phyloP scores from a whole-genome alignment of 1,140 invertebrate species.

The Antheraea mylitta region DNA sequence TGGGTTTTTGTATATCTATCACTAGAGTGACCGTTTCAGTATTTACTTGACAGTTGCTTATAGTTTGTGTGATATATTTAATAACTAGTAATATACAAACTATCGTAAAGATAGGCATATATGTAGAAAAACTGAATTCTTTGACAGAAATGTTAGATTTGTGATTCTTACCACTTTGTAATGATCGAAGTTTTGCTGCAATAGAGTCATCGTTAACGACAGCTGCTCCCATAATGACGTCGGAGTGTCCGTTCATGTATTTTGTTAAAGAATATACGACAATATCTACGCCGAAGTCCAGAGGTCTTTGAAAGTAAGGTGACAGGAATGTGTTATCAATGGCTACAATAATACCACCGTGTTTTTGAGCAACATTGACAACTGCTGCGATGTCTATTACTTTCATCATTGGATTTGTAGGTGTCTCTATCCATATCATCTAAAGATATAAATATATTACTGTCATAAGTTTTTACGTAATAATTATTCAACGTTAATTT shows the following conservation, averaged over 20 bases:
- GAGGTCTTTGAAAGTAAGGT: conserved; percentile 95
- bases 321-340: conserved; percentile 99
- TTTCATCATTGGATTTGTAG: conserved; percentile 97
- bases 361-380: conserved; percentile 81
- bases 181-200: conserved; percentile 86
- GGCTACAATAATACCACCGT: conserved; percentile 86
- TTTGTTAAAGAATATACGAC: conserved; percentile 31
- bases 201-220: conserved; percentile 85
- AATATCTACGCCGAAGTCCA: conserved; percentile 95
- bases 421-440: conserved; percentile 98
- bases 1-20: no score
- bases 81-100: no score
- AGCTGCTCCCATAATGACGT: no score
- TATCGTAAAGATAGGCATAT: no score
- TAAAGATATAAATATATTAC: conserved; percentile 50
- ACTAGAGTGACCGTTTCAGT: no score
- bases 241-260: no score
- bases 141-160: no score
- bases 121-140: no score
- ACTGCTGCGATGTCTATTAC: conserved; percentile 93
- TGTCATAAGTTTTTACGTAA: no score
- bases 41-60: no score
- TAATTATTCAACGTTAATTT: no score
- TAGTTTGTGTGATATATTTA: no score
- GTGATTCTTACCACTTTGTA: conserved; percentile 90